These are phyloP conservation scores for Campoletis raptor DNA, from an alignment of 2,888 invertebrate species.

Conservation along the genomic window DNA sequence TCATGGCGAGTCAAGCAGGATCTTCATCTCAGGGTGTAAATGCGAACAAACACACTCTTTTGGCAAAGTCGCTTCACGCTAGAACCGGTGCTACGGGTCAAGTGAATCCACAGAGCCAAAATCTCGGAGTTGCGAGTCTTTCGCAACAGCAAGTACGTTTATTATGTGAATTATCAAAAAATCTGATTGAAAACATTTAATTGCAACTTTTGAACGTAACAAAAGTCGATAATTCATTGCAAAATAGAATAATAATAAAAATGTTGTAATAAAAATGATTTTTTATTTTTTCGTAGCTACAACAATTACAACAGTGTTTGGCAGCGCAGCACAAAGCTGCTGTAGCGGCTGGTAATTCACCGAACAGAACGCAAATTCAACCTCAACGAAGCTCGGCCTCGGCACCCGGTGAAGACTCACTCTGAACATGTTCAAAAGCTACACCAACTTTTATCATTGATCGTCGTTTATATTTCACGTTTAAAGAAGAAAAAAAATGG, in stretches of 20 bases:
- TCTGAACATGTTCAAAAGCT: slow-evolving; percentile 80
- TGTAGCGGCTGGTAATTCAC: slow-evolving; percentile 78
- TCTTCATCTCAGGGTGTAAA: slow-evolving; percentile 83
- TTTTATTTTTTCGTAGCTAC: slow-evolving; percentile 74
- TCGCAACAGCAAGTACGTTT: slow-evolving; percentile 82
- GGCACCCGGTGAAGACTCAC: slow-evolving; percentile 81
- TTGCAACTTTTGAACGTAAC: slow-evolving; percentile 17
- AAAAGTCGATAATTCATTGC: background rate
- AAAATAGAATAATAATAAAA: background rate
- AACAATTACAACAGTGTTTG: slow-evolving; percentile 83
- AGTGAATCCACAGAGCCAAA: slow-evolving; percentile 82
- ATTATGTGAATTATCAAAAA: background rate
- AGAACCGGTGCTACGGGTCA: slow-evolving; percentile 81
- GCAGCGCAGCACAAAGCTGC: slow-evolving; percentile 83
- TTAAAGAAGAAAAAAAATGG: slow-evolving; percentile 33
- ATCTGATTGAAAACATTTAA: too few relatives aligned
- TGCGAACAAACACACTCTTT: slow-evolving; percentile 83
- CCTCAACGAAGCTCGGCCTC: slow-evolving; percentile 81
- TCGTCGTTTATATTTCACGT: slow-evolving; percentile 69
- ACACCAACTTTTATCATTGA: slow-evolving; percentile 69
- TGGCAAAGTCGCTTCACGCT: slow-evolving; percentile 83
- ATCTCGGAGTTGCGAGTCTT: slow-evolving; percentile 81
- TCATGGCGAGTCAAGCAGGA: slow-evolving; percentile 82
- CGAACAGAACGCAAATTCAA: slow-evolving; percentile 81
- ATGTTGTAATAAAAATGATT: background rate